These are phyloP conservation scores for Lasioglossum leucozonium DNA, from an alignment of 2,888 invertebrate genomes.

Conservation along the genomic window DNA sequence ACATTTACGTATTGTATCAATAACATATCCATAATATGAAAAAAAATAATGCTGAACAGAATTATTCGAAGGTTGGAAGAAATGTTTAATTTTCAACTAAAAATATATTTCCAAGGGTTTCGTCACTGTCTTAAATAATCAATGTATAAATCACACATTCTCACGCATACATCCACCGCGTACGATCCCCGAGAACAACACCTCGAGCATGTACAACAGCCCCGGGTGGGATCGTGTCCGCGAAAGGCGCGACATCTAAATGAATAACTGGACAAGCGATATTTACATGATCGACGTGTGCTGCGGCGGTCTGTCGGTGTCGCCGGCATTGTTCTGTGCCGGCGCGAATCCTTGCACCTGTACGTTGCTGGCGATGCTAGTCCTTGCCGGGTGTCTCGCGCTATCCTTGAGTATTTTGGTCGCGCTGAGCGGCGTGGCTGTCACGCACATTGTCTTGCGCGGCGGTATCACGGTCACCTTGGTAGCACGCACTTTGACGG, in stretches of 20 bases:
- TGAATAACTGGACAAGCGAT: constrained; percentile 24
- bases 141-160: too few species aligned
- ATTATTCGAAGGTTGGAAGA: too few species aligned
- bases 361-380: constrained; percentile 73
- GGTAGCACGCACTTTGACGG: constrained; percentile 61
- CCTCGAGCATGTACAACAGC: too few species aligned
- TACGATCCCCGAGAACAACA: too few species aligned
- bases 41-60: too few species aligned
- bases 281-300: constrained; percentile 84
- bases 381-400: constrained; percentile 72
- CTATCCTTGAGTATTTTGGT: constrained; percentile 81
- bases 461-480: constrained; percentile 65
- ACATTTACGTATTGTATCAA: too few species aligned
- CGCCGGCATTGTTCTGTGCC: constrained; percentile 67
- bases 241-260: neutral
- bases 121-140: too few species aligned
- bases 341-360: constrained; percentile 73
- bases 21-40: too few species aligned
- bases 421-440: constrained; percentile 79
- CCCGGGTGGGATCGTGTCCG: too few species aligned
- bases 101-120: too few species aligned
- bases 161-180: too few species aligned
- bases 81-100: too few species aligned
- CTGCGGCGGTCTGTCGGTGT: constrained; percentile 76
- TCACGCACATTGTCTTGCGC: constrained; percentile 80